Evolutionary conservation across 2,888 invertebrate species (phyloP).

Genomic region (Salticus scenicus): DNA sequence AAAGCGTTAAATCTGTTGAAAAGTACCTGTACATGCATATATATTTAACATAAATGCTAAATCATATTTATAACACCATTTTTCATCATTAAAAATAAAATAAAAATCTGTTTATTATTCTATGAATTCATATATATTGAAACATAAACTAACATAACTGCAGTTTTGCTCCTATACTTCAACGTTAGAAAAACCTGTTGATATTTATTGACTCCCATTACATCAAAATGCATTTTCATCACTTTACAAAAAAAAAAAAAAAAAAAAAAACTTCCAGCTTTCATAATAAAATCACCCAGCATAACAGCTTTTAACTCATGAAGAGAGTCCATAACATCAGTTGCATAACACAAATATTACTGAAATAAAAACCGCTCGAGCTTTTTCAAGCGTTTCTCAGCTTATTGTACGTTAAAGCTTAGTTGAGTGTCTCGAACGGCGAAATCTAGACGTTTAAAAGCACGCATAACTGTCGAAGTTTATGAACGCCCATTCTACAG

Average conservation of each 20-base stretch:
- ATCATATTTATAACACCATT: too few species aligned
- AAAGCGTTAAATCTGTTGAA: too few species aligned
- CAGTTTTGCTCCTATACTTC: too few species aligned
- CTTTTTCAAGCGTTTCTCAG: constrained; percentile 4
- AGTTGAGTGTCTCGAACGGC: constrained; percentile 1
- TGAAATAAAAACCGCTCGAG: neutral
- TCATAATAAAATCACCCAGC: neutral
- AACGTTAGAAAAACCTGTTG: neutral
- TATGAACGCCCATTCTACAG: constrained; percentile 42
- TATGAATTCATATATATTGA: too few species aligned
- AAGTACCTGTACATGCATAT: too few species aligned
- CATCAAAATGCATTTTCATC: neutral
- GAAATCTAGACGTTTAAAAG: constrained; percentile 57
- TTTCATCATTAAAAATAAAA: too few species aligned
- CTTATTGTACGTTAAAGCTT: constrained; percentile 23
- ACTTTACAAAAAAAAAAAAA: neutral
- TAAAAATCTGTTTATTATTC: too few species aligned
- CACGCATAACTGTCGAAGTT: constrained; percentile 63
- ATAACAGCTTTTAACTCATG: constrained; percentile 7
- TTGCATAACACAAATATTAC: neutral
- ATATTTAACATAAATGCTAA: too few species aligned
- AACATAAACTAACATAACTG: too few species aligned
- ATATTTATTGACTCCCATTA: neutral
- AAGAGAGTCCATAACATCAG: neutral
- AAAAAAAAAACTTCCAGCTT: neutral